A percentile compares a stretch with the other conserved stretches of the same genome.
Evolutionary conservation across 1,140 invertebrate species (phyloP).

Genomic region (Drosophila mojavensis): DNA sequence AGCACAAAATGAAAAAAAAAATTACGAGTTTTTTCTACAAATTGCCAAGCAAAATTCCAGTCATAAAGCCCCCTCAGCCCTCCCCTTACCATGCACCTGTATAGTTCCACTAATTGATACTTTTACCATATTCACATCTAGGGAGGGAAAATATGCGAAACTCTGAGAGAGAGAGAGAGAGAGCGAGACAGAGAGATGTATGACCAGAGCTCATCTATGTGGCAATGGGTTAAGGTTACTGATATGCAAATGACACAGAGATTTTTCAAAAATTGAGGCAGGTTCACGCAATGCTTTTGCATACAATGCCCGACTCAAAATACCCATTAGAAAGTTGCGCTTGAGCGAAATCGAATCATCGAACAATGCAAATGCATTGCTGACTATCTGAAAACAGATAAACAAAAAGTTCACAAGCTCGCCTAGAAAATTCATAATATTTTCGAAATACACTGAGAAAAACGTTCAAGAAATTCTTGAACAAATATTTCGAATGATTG

Average conservation of each 20-base stretch:
- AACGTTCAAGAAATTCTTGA: no score
- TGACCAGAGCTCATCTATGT: constrained; percentile 19
- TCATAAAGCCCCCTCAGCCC: background rate
- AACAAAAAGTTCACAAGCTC: constrained; percentile 9
- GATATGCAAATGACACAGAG: constrained; percentile 54
- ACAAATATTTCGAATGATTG: no score
- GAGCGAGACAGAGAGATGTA: background rate
- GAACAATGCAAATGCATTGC: constrained; percentile 11
- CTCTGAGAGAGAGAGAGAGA: constrained; percentile 23
- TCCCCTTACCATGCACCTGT: background rate
- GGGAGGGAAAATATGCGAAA: constrained; percentile 54
- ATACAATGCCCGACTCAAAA: constrained; percentile 31
- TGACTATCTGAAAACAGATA: background rate
- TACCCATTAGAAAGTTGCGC: constrained; percentile 27
- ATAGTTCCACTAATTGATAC: constrained; percentile 65
- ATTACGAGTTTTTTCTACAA: constrained; percentile 20
- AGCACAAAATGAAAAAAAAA: constrained; percentile 58
- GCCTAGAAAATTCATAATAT: background rate
- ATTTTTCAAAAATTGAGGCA: constrained; percentile 38
- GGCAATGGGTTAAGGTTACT: constrained; percentile 75
- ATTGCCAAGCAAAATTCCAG: constrained; percentile 12
- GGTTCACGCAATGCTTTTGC: constrained; percentile 36
- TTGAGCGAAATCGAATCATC: constrained; percentile 15
- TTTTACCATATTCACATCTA: constrained; percentile 57
- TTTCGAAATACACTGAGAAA: background rate